Evolutionary conservation across 2,113 vertebrate species (phyloP).

Genomic region (Axis porcinus): DNA sequence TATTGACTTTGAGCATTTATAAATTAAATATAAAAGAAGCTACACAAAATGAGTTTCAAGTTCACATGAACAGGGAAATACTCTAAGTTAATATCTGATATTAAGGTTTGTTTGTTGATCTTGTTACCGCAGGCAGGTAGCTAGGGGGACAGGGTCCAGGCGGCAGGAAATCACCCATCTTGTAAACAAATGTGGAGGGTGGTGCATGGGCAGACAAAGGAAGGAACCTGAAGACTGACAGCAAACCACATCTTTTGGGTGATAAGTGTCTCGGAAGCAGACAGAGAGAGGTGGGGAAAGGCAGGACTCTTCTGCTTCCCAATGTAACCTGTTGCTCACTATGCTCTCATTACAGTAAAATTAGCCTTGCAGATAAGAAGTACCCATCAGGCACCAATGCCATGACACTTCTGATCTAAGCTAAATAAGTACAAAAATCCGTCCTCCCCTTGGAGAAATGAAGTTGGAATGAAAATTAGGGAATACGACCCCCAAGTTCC

Average conservation of each 20-base stretch:
- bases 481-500: background rate
- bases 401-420: background rate
- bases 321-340: background rate
- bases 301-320: background rate
- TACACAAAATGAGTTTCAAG: background rate
- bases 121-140: background rate
- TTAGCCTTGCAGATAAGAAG: background rate
- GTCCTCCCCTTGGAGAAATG: background rate
- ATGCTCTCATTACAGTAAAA: background rate
- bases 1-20: background rate
- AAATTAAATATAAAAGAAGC: background rate
- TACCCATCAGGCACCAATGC: background rate
- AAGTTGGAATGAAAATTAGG: background rate
- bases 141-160: background rate
- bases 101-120: background rate
- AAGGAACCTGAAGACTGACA: background rate
- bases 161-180: background rate
- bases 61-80: background rate
- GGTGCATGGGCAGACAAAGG: background rate
- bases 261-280: background rate
- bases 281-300: background rate
- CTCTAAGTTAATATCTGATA: background rate
- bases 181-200: background rate
- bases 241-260: background rate
- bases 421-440: background rate